These are phyloP conservation scores for Thyatira batis DNA, from an alignment of 2,888 invertebrate genomes.

Conservation along the genomic window DNA sequence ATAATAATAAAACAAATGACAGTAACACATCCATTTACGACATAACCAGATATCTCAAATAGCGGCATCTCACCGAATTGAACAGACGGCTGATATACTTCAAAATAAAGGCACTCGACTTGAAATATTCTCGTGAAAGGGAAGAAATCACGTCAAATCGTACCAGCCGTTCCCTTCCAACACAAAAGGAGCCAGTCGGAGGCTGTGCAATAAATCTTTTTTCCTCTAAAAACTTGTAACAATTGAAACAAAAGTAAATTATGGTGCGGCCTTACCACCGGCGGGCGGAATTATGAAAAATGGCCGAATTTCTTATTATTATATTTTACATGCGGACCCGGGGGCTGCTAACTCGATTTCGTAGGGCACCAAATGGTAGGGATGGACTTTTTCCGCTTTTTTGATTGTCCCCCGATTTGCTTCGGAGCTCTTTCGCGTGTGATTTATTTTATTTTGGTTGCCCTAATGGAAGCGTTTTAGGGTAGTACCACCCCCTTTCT, in stretches of 20 bases:
- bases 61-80: neutral
- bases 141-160: slow-evolving; percentile 48
- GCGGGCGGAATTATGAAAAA: slow-evolving; percentile 68
- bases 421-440: slow-evolving; percentile 7
- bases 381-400: slow-evolving; percentile 10
- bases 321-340: slow-evolving; percentile 8
- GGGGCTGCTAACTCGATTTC: slow-evolving; percentile 20
- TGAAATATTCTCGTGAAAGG: slow-evolving; percentile 27
- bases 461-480: neutral
- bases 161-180: slow-evolving; percentile 30
- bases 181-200: slow-evolving; percentile 47
- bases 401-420: slow-evolving; percentile 19
- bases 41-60: neutral
- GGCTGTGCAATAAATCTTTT: slow-evolving; percentile 63
- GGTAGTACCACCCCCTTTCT: neutral
- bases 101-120: slow-evolving; percentile 1
- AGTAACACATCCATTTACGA: neutral
- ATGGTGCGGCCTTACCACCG: slow-evolving; percentile 47
- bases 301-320: slow-evolving; percentile 38
- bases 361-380: slow-evolving; percentile 10
- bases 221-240: slow-evolving; percentile 61
- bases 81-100: slow-evolving; percentile 1
- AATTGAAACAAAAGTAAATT: slow-evolving; percentile 81
- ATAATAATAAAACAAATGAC: too few species aligned
- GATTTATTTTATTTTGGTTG: slow-evolving; percentile 11